These are phyloP conservation scores for Leptodirus hochenwartii DNA, from an alignment of 2,888 invertebrate species.

Conservation along the genomic window DNA sequence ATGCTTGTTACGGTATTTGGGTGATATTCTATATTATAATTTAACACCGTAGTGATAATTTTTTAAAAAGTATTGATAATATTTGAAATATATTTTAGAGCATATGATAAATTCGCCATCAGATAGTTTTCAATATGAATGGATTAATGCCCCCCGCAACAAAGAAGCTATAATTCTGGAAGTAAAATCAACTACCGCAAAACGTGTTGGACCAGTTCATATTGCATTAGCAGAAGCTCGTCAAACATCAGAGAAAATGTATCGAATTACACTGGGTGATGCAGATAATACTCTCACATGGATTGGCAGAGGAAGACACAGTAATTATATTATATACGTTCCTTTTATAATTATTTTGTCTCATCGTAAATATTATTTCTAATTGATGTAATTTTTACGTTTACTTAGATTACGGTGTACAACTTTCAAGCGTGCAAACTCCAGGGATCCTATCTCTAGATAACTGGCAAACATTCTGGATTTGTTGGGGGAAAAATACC, in stretches of 20 bases:
- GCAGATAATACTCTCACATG: slow-evolving; percentile 35
- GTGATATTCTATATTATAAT: too few species aligned
- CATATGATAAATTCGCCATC: slow-evolving; percentile 42
- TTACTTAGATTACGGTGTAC: slow-evolving; percentile 39
- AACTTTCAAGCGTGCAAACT: slow-evolving; percentile 37
- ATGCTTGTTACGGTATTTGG: too few species aligned
- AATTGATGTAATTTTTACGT: too few species aligned
- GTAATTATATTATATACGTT: slow-evolving; percentile 22
- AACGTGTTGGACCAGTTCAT: slow-evolving; percentile 28
- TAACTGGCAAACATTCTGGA: slow-evolving; percentile 45
- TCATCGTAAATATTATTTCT: too few species aligned
- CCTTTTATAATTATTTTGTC: not conserved
- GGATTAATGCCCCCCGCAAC: slow-evolving; percentile 44
- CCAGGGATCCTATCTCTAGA: slow-evolving; percentile 35
- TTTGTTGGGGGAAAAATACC: slow-evolving; percentile 44
- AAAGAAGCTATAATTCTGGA: slow-evolving; percentile 43
- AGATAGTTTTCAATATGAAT: slow-evolving; percentile 44
- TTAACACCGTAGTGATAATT: too few species aligned
- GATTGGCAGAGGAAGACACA: slow-evolving; percentile 47
- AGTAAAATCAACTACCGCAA: slow-evolving; percentile 33
- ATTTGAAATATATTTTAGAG: too few species aligned
- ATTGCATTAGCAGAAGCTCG: slow-evolving; percentile 31
- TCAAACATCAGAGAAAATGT: slow-evolving; percentile 34
- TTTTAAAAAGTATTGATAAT: not conserved
- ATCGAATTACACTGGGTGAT: slow-evolving; percentile 40